Evolutionary conservation across 2,797 vertebrate genomes (phyloP).

Genomic region (Chelonia mydas): DNA sequence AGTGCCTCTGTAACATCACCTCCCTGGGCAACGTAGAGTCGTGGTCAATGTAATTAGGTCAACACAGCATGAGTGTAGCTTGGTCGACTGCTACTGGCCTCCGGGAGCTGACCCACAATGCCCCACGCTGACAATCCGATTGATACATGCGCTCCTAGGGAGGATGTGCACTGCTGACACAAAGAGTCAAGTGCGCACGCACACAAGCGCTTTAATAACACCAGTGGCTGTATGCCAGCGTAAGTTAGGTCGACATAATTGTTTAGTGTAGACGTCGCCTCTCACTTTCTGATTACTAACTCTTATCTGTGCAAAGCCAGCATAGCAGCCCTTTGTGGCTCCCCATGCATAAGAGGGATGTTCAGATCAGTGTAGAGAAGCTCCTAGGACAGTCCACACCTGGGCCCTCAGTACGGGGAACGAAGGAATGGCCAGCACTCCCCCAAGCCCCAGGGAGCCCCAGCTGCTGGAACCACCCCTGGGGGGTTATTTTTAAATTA

Average conservation of each 20-base stretch:
- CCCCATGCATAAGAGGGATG: too few species aligned
- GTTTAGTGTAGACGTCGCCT: not conserved
- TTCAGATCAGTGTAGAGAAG: not conserved
- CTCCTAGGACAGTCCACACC: not conserved
- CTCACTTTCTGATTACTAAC: too few species aligned
- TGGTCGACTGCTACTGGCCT: not conserved
- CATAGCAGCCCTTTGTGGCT: too few species aligned
- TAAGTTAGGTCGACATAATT: not conserved
- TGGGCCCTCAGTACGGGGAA: not conserved
- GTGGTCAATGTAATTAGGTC: too few species aligned
- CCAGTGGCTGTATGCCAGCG: too few species aligned
- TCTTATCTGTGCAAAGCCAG: not conserved
- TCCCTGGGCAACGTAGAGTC: too few species aligned
- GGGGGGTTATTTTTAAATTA: not conserved
- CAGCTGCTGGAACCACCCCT: not conserved
- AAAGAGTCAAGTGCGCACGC: too few species aligned
- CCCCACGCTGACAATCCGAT: not conserved
- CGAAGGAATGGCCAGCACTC: not conserved
- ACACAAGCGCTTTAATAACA: not conserved
- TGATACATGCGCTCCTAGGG: not conserved
- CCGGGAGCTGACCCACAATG: not conserved
- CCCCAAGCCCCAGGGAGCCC: not conserved
- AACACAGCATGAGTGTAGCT: too few species aligned
- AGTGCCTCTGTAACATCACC: not conserved
- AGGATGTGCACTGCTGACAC: not conserved